Conservation (phyloP, 2,888 invertebrate genomes). For the Ectemnius cavifrons region DNA sequence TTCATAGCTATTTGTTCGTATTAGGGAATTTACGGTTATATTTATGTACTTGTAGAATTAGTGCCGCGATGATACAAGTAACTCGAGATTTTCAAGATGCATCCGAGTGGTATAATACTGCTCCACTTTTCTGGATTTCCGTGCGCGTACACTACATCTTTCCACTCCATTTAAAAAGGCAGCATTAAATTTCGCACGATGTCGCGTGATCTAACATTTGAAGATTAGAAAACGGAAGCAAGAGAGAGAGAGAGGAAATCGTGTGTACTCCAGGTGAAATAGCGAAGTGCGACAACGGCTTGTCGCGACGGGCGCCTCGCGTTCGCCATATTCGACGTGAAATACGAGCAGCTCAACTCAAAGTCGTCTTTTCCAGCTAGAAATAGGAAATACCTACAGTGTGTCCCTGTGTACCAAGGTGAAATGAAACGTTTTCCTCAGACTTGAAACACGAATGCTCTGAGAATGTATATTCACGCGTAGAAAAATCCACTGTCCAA, state of each 20-base stretch:
- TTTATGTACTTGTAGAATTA: too few species aligned
- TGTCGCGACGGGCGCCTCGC: slow-evolving; percentile 11
- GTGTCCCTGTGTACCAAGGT: slow-evolving; percentile 1
- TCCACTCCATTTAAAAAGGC: neutral
- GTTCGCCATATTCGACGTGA: slow-evolving; percentile 24
- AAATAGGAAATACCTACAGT: neutral
- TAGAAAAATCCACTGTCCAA: neutral
- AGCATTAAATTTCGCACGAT: neutral
- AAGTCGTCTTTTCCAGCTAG: slow-evolving; percentile 6
- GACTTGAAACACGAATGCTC: neutral
- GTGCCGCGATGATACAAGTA: too few species aligned
- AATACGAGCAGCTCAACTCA: slow-evolving; percentile 14
- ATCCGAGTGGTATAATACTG: too few species aligned
- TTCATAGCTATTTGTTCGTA: too few species aligned
- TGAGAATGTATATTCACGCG: neutral
- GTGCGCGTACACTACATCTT: neutral
- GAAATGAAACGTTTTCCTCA: neutral
- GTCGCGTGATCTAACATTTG: neutral
- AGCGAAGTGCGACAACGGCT: slow-evolving; percentile 31
- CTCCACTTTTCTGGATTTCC: too few species aligned
- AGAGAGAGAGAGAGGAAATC: slow-evolving; percentile 9
- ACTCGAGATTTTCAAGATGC: too few species aligned
- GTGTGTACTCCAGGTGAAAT: slow-evolving; percentile 13
- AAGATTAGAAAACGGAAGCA: neutral
- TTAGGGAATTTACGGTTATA: too few species aligned